Base-by-base conservation (phyloP, 2,797 vertebrate genomes). In the Dallia pectoralis region DNA sequence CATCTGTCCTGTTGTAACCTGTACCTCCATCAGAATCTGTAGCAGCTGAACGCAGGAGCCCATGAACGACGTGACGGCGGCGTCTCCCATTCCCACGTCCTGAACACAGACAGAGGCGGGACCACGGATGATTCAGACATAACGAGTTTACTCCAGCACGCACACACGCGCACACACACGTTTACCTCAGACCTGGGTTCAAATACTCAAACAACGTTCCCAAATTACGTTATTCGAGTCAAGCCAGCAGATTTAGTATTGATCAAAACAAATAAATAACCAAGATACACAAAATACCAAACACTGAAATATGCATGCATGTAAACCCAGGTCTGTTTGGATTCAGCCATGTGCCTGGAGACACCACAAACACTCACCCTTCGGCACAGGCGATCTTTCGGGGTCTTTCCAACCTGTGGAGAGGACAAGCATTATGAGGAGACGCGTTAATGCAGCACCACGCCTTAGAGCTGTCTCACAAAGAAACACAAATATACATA, bases 81-180 rank as follows among this genome's bases (percentile, higher is more conserved):
- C 89, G 80, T 99, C 97, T 12, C 96, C 94, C 96, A 99, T 96
- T 14, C 97, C 97, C 0, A 99, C 95, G 0, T 99, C 98, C 98
- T 99, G 79, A 15, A 70, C n/a, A 27, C 66, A 61, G 22, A 68
- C 56, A 74, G 51, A 62, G 25, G 8, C 2, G 25, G 25, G 25
- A 30, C 30, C 4, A 73, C 7, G 0, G 11, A 14, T 27, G 9
- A 25, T 1, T 25, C 22, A 25, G n/a, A n/a, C n/a, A n/a, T n/a
- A n/a, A n/a, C n/a, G n/a, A n/a, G n/a, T n/a, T n/a, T n/a, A n/a
- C n/a, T n/a, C n/a, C n/a, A n/a, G n/a, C n/a, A n/a, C n/a, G n/a
- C n/a, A n/a, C n/a, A n/a, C n/a, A n/a, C n/a, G n/a, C n/a, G n/a
- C n/a, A n/a, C n/a, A n/a, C n/a, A n/a, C n/a, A n/a, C n/a, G n/a